Conservation (phyloP, 2,797 vertebrate genomes). For the Molothrus aeneus region DNA sequence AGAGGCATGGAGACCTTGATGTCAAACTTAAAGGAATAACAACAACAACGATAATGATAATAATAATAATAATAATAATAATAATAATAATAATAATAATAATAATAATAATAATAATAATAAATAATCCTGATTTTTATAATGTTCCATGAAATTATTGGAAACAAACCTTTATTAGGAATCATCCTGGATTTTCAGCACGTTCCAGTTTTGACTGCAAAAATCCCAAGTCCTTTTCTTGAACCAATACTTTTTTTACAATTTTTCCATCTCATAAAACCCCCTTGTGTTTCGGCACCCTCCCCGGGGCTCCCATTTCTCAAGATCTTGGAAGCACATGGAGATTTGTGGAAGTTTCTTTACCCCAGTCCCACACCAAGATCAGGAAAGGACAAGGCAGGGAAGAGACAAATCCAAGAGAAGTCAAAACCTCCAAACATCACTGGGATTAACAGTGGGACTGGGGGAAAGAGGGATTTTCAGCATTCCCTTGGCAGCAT, state of each 20-base stretch:
- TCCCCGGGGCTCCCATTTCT: background rate
- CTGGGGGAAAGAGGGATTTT: background rate
- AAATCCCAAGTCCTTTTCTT: background rate
- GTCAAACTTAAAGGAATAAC: background rate
- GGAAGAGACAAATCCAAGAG: background rate
- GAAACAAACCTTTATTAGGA: background rate
- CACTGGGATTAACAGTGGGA: accelerated
- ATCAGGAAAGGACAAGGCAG: background rate
- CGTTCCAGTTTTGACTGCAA: background rate
- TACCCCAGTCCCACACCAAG: background rate
- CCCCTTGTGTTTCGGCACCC: accelerated
- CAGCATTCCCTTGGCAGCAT: background rate
- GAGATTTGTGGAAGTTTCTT: background rate
- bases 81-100: background rate
- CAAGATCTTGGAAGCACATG: accelerated
- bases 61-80: background rate
- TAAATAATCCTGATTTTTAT: background rate
- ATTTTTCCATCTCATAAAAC: background rate
- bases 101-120: background rate
- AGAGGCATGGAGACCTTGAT: background rate
- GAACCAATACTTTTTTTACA: background rate
- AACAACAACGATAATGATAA: background rate
- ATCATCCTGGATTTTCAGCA: background rate
- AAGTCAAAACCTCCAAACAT: background rate
- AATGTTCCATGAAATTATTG: background rate